Evolutionary conservation across 2,888 invertebrate species (phyloP).

Genomic region (Cancer borealis): DNA sequence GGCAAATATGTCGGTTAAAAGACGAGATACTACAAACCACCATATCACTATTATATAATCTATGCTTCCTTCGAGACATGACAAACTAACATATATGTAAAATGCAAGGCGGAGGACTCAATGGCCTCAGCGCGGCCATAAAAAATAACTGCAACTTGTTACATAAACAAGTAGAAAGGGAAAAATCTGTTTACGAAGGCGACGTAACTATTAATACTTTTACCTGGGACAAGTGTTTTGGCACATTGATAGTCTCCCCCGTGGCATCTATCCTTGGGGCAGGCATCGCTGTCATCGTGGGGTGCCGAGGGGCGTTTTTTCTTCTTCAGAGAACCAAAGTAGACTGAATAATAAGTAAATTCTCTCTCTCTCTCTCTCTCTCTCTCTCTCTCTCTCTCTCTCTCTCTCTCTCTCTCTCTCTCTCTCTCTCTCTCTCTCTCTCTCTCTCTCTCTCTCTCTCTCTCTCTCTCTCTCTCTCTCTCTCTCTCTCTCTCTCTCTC

Average conservation of each 20-base stretch:
- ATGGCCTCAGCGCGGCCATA: neutral
- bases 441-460: neutral
- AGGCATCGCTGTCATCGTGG: neutral
- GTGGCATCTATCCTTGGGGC: neutral
- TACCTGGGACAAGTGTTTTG: neutral
- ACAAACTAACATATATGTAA: neutral
- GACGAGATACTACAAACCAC: neutral
- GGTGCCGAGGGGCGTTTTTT: neutral
- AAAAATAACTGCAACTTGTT: neutral
- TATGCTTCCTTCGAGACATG: neutral
- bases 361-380: neutral
- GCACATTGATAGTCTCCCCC: neutral
- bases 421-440: neutral
- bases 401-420: neutral
- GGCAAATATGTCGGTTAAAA: neutral
- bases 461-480: neutral
- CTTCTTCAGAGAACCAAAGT: neutral
- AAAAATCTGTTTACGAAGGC: neutral
- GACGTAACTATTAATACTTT: slow-evolving; percentile 10
- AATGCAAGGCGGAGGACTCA: neutral
- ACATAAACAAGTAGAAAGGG: neutral
- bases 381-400: too few relatives aligned
- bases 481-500: neutral
- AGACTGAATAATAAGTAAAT: neutral
- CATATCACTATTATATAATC: neutral